A percentile compares a stretch with the other conserved stretches of the same genome.
Conservation (phyloP, 37 sponge, comb jelly and placozoan genomes). For the Bolinopsis microptera region DNA sequence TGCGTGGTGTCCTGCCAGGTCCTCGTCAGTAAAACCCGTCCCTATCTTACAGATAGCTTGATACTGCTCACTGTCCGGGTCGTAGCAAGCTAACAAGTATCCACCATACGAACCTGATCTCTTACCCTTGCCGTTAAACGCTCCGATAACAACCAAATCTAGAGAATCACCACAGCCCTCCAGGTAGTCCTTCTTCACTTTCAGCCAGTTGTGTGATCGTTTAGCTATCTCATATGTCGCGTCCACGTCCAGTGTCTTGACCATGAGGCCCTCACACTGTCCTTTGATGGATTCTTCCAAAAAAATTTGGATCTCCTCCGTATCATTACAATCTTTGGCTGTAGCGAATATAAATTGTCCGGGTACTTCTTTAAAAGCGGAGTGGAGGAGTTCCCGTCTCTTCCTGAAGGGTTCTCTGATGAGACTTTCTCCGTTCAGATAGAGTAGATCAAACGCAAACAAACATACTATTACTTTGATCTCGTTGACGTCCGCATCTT, state of each 20-base stretch:
- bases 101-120: constrained; percentile 94
- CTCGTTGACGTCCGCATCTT: constrained; percentile 81
- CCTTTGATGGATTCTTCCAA: constrained; percentile 92
- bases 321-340: constrained; percentile 69
- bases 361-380: constrained; percentile 84
- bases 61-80: constrained; percentile 89
- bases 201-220: constrained; percentile 97
- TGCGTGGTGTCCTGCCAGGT: constrained; percentile 77
- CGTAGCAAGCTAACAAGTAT: constrained; percentile 94
- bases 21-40: constrained; percentile 95
- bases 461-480: constrained; percentile 97
- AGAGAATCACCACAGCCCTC: constrained; percentile 96
- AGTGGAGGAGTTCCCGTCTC: constrained; percentile 77
- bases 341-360: constrained; percentile 91
- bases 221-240: constrained; percentile 98
- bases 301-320: constrained; percentile 89
- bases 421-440: constrained; percentile 89
- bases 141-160: constrained; percentile 95
- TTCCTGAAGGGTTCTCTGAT: constrained; percentile 81
- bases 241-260: constrained; percentile 89
- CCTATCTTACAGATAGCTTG: constrained; percentile 98
- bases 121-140: constrained; percentile 94
- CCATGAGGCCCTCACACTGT: constrained; percentile 97
- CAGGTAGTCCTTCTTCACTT: constrained; percentile 98
- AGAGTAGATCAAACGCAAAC: constrained; percentile 94